A percentile compares a stretch with the other conserved stretches of the same genome.
Evolutionary conservation across 2,797 vertebrate genomes (phyloP).

Genomic region (Pipistrellus pipistrellus): DNA sequence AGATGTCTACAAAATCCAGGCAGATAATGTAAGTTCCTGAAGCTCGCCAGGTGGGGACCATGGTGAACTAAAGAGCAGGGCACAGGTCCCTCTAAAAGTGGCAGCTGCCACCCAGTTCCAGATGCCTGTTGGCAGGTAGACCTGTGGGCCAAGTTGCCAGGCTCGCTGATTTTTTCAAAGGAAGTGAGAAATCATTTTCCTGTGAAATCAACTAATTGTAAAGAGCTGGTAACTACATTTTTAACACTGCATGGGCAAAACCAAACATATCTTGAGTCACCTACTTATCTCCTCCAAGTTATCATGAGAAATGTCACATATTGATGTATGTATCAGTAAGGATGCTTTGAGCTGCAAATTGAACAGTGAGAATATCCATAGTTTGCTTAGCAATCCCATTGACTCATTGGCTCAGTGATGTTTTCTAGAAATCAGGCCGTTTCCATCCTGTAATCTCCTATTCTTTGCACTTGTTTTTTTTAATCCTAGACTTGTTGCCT

Average conservation of each 20-base stretch:
- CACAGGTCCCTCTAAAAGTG: neutral
- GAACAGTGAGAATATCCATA: neutral
- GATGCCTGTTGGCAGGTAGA: neutral
- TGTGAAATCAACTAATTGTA: slow-evolving; percentile 28
- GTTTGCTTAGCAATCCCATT: neutral
- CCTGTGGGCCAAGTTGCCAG: neutral
- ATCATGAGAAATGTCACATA: neutral
- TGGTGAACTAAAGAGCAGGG: neutral
- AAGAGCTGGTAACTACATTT: slow-evolving; percentile 31
- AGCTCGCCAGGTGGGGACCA: neutral
- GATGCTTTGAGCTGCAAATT: neutral
- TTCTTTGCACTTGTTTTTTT: neutral
- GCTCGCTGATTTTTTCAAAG: neutral
- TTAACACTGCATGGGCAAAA: neutral
- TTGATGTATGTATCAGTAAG: neutral
- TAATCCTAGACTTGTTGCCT: neutral
- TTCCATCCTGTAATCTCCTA: neutral
- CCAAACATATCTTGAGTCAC: neutral
- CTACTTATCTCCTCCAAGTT: neutral
- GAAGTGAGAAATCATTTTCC: neutral
- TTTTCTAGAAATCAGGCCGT: neutral
- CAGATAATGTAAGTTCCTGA: neutral
- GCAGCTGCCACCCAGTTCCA: neutral
- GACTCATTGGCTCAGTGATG: neutral
- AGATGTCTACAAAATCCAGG: neutral